phyloP scores from a whole-genome alignment of 1,140 invertebrate species.

The Drosophila azteca region DNA sequence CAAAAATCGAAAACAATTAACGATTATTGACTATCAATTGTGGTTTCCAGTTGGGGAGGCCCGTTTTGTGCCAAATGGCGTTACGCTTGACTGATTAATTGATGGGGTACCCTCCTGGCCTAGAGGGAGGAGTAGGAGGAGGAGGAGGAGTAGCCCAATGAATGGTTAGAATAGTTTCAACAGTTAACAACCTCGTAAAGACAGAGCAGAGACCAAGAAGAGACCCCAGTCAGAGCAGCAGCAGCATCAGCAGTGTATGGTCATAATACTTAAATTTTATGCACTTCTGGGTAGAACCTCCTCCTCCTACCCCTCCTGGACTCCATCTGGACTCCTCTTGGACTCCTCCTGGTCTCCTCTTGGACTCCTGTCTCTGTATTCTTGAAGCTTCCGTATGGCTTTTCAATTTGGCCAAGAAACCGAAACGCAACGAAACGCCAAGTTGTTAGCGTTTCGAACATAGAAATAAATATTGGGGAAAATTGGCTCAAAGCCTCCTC shows the following conservation, averaged over 20 bases:
- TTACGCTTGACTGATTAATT: slow-evolving; percentile 75
- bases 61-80: slow-evolving; percentile 75
- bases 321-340: slow-evolving; percentile 8
- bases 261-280: slow-evolving; percentile 80
- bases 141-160: slow-evolving; percentile 13
- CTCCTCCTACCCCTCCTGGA: slow-evolving; percentile 10
- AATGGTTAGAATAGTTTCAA: slow-evolving; percentile 50
- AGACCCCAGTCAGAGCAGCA: slow-evolving; percentile 4
- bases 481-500: slow-evolving; percentile 62
- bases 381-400: slow-evolving; percentile 65
- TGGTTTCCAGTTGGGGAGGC: slow-evolving; percentile 28
- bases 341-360: slow-evolving; percentile 9
- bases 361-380: background rate
- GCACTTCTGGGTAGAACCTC: slow-evolving; percentile 51
- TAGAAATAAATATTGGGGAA: slow-evolving; percentile 75
- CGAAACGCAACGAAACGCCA: slow-evolving; percentile 29
- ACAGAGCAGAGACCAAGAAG: background rate
- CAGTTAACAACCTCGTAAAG: slow-evolving; percentile 71
- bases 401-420: slow-evolving; percentile 64
- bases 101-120: slow-evolving; percentile 14
- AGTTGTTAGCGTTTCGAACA: slow-evolving; percentile 71
- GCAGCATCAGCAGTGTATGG: slow-evolving; percentile 34
- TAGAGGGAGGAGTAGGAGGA: no score
- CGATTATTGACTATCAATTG: slow-evolving; percentile 72
- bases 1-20: slow-evolving; percentile 69